Evolutionary conservation across 2,888 invertebrate genomes (phyloP).

Genomic region (Drosophila multiciliata): DNA sequence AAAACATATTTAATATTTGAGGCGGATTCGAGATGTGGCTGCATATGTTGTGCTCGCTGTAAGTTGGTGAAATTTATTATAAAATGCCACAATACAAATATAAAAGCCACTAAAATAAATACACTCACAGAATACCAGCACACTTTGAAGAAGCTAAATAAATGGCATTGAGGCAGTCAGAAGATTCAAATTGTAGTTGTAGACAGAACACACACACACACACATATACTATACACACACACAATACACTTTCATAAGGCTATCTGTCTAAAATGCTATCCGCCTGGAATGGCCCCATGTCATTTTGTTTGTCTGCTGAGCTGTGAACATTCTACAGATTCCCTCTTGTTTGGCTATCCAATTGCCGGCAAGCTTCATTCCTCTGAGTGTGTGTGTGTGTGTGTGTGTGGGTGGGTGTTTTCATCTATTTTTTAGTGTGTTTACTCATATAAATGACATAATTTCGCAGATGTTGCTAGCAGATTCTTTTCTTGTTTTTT

Average conservation of each 20-base stretch:
- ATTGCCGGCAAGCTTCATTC: constrained; percentile 33
- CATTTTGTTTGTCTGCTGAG: constrained; percentile 48
- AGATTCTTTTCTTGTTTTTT: constrained; percentile 47
- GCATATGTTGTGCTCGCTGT: constrained; percentile 38
- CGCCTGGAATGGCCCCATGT: constrained; percentile 23
- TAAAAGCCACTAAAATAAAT: constrained; percentile 47
- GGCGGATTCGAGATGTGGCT: constrained; percentile 33
- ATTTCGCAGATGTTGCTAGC: constrained; percentile 73
- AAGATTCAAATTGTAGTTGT: constrained; percentile 38
- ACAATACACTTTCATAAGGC: constrained; percentile 8
- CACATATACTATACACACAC: constrained; percentile 2
- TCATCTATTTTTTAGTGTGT: constrained; percentile 76
- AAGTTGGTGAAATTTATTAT: constrained; percentile 65
- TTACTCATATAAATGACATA: constrained; percentile 80
- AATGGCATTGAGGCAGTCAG: constrained; percentile 36
- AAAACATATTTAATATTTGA: constrained; percentile 18
- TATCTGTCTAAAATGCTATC: constrained; percentile 55
- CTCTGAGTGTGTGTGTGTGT: constrained; percentile 13
- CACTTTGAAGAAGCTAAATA: constrained; percentile 54
- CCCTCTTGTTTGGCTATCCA: constrained; percentile 68
- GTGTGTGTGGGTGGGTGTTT: constrained; percentile 43
- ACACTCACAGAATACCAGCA: constrained; percentile 3
- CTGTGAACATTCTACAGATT: constrained; percentile 67
- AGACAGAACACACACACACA: constrained; percentile 18
- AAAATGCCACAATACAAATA: constrained; percentile 69